phyloP scores from a whole-genome alignment of 1,140 invertebrate species.

The Tetragnatha versicolor region DNA sequence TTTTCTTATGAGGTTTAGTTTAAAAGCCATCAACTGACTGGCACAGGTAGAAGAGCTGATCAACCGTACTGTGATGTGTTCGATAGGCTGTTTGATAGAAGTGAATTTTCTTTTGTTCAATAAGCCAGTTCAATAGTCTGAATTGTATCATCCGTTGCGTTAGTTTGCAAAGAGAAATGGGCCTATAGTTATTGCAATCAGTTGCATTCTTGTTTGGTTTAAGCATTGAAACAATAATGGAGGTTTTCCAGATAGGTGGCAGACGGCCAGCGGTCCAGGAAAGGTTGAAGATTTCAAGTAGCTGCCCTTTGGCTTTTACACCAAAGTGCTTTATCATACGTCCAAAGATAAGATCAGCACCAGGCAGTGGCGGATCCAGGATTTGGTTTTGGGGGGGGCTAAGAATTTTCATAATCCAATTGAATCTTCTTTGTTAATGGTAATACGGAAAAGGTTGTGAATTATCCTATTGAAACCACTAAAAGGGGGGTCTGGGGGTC shows the following conservation, averaged over 20 bases:
- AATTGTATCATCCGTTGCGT: neutral
- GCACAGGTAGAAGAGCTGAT: constrained; percentile 13
- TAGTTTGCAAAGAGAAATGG: neutral
- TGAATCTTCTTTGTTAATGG: too few relatives aligned
- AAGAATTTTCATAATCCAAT: too few relatives aligned
- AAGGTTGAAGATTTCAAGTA: neutral
- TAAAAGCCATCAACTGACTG: too few relatives aligned
- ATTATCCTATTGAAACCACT: too few relatives aligned
- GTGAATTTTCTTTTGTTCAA: constrained; percentile 4
- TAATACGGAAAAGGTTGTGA: too few relatives aligned
- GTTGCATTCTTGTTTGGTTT: neutral
- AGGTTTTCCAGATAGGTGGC: neutral
- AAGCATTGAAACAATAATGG: neutral
- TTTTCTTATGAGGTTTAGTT: constrained; percentile 15
- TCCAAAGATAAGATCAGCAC: constrained; percentile 1
- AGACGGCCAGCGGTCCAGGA: neutral
- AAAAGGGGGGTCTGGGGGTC: too few relatives aligned
- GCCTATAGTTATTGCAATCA: neutral
- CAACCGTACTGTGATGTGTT: neutral
- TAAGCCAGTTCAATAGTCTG: constrained; percentile 9
- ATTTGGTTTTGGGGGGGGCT: too few relatives aligned
- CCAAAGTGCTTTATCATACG: neutral
- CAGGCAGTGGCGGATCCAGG: too few relatives aligned
- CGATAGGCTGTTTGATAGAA: constrained; percentile 22
- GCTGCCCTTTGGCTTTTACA: neutral